Percentiles rank a stretch among this genome's conserved stretches.
Conservation (phyloP, 1,140 invertebrate species). For the Nebria ingens region DNA sequence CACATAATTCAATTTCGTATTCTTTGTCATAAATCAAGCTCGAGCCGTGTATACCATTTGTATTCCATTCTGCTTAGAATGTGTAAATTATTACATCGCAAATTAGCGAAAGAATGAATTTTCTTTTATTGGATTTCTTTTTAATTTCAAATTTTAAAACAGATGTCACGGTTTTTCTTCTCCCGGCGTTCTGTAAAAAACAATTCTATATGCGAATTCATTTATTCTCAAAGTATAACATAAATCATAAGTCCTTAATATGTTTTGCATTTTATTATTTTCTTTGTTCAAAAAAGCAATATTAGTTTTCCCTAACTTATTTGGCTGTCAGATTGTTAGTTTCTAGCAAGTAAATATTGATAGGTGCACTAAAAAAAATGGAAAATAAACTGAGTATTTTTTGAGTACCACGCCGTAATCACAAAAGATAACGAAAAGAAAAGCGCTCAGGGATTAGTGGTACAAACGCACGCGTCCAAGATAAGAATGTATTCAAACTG, state of each 20-base stretch:
- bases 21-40: slow-evolving; percentile 2
- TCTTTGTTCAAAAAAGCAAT: slow-evolving; percentile 6
- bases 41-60: background rate
- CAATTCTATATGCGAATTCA: background rate
- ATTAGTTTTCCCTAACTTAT: too few species aligned
- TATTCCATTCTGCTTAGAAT: slow-evolving; percentile 7
- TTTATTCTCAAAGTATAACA: background rate
- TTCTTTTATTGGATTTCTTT: slow-evolving; percentile 9
- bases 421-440: background rate
- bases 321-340: too few species aligned
- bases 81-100: slow-evolving; percentile 8
- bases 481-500: slow-evolving; percentile 6
- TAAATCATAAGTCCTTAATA: background rate
- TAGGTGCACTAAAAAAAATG: too few species aligned
- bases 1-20: background rate
- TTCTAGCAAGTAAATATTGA: too few species aligned
- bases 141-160: slow-evolving; percentile 7
- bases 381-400: background rate
- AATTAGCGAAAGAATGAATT: slow-evolving; percentile 3
- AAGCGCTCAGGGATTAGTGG: background rate
- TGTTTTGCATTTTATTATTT: background rate
- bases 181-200: background rate
- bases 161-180: slow-evolving; percentile 5
- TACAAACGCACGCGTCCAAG: background rate
- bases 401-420: background rate